phyloP scores from a whole-genome alignment of 2,888 invertebrate species.

The Tanytarsus gracilentus region DNA sequence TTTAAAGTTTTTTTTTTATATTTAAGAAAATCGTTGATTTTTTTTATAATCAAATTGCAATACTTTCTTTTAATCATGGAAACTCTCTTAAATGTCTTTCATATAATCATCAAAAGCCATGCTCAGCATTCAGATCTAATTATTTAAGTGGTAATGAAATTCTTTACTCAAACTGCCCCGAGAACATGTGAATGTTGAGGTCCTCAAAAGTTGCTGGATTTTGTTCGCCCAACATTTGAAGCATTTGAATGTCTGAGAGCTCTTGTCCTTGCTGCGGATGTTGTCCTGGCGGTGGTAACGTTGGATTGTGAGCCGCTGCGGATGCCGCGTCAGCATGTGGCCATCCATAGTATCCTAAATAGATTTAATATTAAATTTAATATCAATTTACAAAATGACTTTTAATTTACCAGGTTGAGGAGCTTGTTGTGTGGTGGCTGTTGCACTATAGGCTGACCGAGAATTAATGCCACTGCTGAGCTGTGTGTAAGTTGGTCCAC shows the following conservation, averaged over 20 bases:
- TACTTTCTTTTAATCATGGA: not conserved
- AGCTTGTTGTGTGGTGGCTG: constrained; percentile 42
- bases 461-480: constrained; percentile 60
- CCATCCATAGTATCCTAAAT: constrained; percentile 70
- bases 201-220: constrained; percentile 78
- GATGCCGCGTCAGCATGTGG: constrained; percentile 46
- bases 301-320: constrained; percentile 38
- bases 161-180: constrained; percentile 13
- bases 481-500: constrained; percentile 73
- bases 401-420: constrained; percentile 16
- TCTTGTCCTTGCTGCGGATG: constrained; percentile 66
- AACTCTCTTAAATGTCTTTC: not conserved
- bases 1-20: too few relatives aligned
- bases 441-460: constrained; percentile 46
- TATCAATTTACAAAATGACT: not conserved
- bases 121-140: constrained; percentile 6
- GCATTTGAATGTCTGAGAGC: constrained; percentile 80
- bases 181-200: constrained; percentile 78
- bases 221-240: constrained; percentile 80
- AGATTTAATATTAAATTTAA: not conserved
- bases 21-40: too few relatives aligned
- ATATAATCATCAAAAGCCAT: not conserved
- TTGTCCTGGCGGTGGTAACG: constrained; percentile 36
- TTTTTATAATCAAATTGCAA: too few relatives aligned
- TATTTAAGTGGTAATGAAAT: not conserved